Percentiles rank a stretch among this genome's conserved stretches.
These are phyloP conservation scores for Heptranchias perlo DNA, from an alignment of 2,113 vertebrate species.

Conservation along the genomic window DNA sequence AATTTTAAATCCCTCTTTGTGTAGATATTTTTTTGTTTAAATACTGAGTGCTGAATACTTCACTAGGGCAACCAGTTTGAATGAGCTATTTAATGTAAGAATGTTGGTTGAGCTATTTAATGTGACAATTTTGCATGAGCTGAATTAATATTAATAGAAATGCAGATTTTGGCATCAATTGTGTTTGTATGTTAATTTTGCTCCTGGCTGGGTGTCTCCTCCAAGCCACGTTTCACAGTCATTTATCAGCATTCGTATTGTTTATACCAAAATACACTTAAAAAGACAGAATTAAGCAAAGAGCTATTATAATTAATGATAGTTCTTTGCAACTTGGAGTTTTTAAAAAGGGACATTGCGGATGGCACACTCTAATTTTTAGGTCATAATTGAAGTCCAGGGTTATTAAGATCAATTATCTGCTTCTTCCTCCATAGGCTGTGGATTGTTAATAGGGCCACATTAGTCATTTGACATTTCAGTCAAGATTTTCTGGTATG, in stretches of 20 bases:
- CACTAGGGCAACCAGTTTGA: background rate
- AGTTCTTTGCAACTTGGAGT: background rate
- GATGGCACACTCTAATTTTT: background rate
- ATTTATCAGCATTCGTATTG: background rate
- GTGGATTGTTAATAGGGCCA: background rate
- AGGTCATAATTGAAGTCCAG: background rate
- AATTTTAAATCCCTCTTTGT: background rate
- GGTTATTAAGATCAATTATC: background rate
- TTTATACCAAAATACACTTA: slow-evolving; percentile 12
- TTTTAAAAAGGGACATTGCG: background rate
- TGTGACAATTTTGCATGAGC: background rate
- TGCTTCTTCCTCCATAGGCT: background rate
- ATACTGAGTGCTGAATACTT: background rate
- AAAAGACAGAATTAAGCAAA: slow-evolving; percentile 3
- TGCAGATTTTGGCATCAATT: background rate
- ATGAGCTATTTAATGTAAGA: background rate
- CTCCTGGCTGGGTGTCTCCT: background rate
- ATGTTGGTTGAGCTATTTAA: background rate
- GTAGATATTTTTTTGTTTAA: background rate
- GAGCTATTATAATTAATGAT: background rate
- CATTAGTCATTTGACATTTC: background rate
- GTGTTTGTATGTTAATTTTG: background rate
- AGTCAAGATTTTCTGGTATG: background rate
- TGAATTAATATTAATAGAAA: background rate
- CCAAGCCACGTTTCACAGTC: background rate